phyloP scores from a whole-genome alignment of 2,113 vertebrate species.

The Emydocephalus ijimae region DNA sequence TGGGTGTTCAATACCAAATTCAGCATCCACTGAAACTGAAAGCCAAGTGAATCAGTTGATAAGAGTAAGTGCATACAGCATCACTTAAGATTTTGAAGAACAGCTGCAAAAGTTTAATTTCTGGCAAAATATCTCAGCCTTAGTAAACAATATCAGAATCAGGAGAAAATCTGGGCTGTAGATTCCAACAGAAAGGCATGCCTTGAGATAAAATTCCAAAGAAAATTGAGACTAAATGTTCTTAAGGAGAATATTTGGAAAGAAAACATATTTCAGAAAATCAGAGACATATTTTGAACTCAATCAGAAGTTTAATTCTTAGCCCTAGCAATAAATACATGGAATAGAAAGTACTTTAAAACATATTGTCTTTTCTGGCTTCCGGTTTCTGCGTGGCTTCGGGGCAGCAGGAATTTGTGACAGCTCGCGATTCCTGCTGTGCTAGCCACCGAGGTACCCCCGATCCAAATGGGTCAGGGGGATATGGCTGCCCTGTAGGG shows the following conservation, averaged over 20 bases:
- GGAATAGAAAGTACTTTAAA: neutral
- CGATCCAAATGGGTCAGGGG: too few relatives aligned
- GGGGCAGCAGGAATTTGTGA: too few relatives aligned
- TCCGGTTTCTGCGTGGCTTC: too few relatives aligned
- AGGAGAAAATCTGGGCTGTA: conserved; percentile 1
- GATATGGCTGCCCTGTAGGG: too few relatives aligned
- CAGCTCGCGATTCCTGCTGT: too few relatives aligned
- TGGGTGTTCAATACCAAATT: neutral
- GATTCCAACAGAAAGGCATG: neutral
- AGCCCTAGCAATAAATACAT: neutral
- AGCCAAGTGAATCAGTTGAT: conserved; percentile 11
- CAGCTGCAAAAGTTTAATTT: conserved; percentile 11
- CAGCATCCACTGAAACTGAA: neutral
- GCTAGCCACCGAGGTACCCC: too few relatives aligned
- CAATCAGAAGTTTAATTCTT: neutral
- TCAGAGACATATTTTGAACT: neutral
- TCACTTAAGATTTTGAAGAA: conserved; percentile 1
- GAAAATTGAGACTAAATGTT: conserved; percentile 5
- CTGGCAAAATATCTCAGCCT: neutral
- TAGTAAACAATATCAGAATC: neutral
- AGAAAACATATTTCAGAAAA: neutral
- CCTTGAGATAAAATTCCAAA: conserved; percentile 17
- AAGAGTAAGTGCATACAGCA: neutral
- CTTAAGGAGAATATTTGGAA: neutral
- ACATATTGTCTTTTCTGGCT: neutral